Evolutionary conservation across 92 coral and sea anemone species (phyloP).

Genomic region (Parazoanthus atlanticus): DNA sequence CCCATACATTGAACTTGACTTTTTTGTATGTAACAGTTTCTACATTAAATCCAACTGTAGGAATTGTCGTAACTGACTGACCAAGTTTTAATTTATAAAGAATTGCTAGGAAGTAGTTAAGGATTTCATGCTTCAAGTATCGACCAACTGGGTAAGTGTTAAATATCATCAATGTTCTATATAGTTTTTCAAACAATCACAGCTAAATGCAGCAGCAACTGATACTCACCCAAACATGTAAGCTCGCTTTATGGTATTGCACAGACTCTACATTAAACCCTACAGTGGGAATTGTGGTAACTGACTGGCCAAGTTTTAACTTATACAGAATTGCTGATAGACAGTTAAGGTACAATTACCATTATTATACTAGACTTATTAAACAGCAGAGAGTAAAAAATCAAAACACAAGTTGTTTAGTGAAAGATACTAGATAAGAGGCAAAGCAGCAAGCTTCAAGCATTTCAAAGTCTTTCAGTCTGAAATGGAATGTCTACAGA

Average conservation of each 20-base stretch:
- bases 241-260: constrained; percentile 82
- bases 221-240: constrained; percentile 97
- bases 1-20: constrained; percentile 99
- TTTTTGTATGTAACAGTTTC: constrained; percentile 92
- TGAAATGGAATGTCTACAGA: too few species aligned
- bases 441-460: not conserved
- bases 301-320: constrained; percentile 97
- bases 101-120: constrained; percentile 56
- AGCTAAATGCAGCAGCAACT: not conserved
- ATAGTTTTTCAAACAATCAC: not conserved
- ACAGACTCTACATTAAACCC: constrained; percentile 99
- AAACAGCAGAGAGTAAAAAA: too few species aligned
- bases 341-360: constrained; percentile 54
- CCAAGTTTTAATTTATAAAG: constrained; percentile 96
- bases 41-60: constrained; percentile 99
- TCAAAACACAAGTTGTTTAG: not conserved
- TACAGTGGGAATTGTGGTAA: constrained; percentile 97
- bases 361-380: not conserved
- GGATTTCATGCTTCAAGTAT: not conserved
- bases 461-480: too few species aligned
- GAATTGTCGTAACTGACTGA: constrained; percentile 98
- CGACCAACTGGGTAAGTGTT: not conserved
- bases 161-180: too few species aligned
- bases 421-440: not conserved
- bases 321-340: constrained; percentile 90